Percentiles rank a stretch among this genome's conserved stretches.
phyloP scores from a whole-genome alignment of 2,797 vertebrate species.

The Notamacropus eugenii region DNA sequence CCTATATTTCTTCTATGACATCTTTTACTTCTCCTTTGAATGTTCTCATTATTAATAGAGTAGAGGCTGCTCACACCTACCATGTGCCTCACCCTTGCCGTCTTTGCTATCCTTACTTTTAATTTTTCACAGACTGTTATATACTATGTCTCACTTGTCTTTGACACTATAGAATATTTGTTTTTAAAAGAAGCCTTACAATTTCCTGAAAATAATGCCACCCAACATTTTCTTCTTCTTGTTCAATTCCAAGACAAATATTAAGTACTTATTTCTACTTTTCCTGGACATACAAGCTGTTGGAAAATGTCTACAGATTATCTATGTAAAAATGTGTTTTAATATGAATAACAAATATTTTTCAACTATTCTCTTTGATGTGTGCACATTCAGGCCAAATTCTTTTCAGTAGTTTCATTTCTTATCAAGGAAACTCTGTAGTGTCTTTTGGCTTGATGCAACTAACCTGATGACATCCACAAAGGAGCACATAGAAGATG shows the following conservation, averaged over 20 bases:
- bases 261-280: neutral
- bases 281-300: neutral
- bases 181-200: neutral
- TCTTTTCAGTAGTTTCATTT: neutral
- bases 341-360: neutral
- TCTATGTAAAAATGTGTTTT: neutral
- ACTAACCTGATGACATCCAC: neutral
- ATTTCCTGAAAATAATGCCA: neutral
- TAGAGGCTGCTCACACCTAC: neutral
- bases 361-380: neutral
- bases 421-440: neutral
- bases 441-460: neutral
- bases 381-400: neutral
- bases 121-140: neutral
- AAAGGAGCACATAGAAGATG: neutral
- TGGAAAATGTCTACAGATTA: neutral
- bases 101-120: neutral
- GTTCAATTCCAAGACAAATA: neutral
- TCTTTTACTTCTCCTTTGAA: neutral
- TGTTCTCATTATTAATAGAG: neutral
- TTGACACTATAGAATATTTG: too few relatives aligned
- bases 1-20: neutral
- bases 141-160: too few relatives aligned
- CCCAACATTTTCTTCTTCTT: neutral
- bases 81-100: neutral